Evolutionary conservation across 2,113 vertebrate species (phyloP), one percentile per base, ranked within the genome.

Genomic region (Chaetura pelagica): DNA sequence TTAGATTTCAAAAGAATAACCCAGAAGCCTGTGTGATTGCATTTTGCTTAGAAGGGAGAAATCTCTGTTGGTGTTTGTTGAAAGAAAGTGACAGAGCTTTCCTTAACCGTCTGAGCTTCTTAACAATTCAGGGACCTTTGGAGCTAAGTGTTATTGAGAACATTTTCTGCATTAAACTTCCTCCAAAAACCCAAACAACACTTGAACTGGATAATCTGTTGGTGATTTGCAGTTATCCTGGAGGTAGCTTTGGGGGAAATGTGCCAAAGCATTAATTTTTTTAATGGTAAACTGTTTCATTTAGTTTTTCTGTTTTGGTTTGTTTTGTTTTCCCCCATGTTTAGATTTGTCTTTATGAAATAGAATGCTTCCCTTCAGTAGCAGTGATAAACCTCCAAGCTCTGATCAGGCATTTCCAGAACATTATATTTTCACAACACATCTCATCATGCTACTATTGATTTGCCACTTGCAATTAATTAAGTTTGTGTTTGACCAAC

Each of bases 1-100:
- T 93, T 88, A 19, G 18, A 23, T 74, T 91, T 82, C 76, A 48
- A 79, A 76, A 80, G n/a, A 69, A 32, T 51, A 20, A 11, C n/a
- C 22, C 51, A 71, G 61, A 73, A 93, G 30, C 51, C 48, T 74
- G 9, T 0, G 0, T n/a, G 17, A 7, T 69, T 69, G 46, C 9
- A 1, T 72, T 89, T 90, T 83, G 26, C 63, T 62, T 62, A 77
- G 22, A 61, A 46, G 46, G 46, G 32, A 80, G 68, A 83, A 77
- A 24, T 66, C 2, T 5, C 61, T 76, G 27, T 57, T 44, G 29
- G 8, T 74, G 26, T 77, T 91, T 86, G 32, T 86, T 66, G 35
- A 88, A 58, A 34, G 15, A 24, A 16, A 78, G n/a, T 51, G 52
- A 40, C 44, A 78, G 67, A 73, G 12, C 38, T 82, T 79, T 82